Conservation (phyloP, 2,888 invertebrate species). For the Cataglyphis altisquamis region DNA sequence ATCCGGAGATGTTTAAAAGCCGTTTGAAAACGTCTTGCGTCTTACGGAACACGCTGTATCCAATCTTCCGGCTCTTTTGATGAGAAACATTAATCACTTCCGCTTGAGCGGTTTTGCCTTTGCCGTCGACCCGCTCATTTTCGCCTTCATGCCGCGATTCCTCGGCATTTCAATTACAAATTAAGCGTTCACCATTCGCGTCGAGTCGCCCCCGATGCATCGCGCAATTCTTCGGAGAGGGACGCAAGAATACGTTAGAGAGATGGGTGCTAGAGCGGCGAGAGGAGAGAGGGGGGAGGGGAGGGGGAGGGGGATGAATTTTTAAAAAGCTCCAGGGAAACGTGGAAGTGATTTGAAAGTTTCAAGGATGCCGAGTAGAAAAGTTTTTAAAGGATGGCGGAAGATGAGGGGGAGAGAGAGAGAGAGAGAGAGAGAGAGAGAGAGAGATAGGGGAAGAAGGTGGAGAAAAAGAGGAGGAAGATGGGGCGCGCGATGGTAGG, state of each 20-base stretch:
- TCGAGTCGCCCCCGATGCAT: constrained; percentile 25
- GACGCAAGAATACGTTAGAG: constrained; percentile 10
- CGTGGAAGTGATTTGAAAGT: constrained; percentile 73
- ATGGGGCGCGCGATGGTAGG: constrained; percentile 50
- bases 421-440: no score
- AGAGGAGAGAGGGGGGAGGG: not conserved
- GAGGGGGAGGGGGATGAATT: constrained; percentile 68
- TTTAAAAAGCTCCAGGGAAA: constrained; percentile 73
- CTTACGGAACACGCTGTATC: constrained; percentile 31
- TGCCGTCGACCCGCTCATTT: constrained; percentile 45
- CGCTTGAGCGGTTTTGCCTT: constrained; percentile 20
- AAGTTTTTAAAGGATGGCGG: constrained; percentile 71
- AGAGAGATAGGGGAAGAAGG: not conserved
- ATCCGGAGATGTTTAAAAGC: constrained; percentile 37
- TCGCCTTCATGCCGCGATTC: constrained; percentile 53
- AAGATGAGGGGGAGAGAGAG: constrained; percentile 29
- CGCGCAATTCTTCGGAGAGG: constrained; percentile 52
- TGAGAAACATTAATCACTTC: constrained; percentile 70
- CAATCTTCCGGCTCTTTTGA: not conserved
- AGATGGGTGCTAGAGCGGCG: not conserved
- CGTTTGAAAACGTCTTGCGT: not conserved
- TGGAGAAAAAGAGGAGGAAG: constrained; percentile 21
- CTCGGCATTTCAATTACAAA: constrained; percentile 76
- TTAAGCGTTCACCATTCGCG: constrained; percentile 60
- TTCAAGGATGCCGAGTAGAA: constrained; percentile 72